Conservation (phyloP, 2,888 invertebrate genomes). For the Syritta pipiens region DNA sequence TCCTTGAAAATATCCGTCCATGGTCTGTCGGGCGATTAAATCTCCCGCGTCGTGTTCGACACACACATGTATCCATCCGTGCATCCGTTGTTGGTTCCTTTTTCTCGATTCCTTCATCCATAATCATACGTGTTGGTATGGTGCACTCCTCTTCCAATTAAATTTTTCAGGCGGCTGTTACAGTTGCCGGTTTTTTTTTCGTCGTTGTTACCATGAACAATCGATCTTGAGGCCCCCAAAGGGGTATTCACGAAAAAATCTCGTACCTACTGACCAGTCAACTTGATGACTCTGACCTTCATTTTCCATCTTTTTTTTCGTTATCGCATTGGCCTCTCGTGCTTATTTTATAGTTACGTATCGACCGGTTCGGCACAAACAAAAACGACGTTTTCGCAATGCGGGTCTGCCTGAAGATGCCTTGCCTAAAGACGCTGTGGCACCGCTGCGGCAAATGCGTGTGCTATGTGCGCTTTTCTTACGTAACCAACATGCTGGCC, state of each 20-base stretch:
- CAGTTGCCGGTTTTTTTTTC: too few relatives aligned
- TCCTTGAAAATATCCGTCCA: slow-evolving; percentile 5
- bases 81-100: too few relatives aligned
- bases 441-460: slow-evolving; percentile 22
- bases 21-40: not conserved
- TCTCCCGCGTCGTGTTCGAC: not conserved
- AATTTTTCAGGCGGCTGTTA: slow-evolving; percentile 15
- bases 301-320: slow-evolving; percentile 44
- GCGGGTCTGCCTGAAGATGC: slow-evolving; percentile 28
- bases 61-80: too few relatives aligned
- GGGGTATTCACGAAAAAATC: slow-evolving; percentile 19
- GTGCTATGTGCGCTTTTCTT: slow-evolving; percentile 32
- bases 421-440: slow-evolving; percentile 11
- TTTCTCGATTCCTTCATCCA: not conserved
- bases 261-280: slow-evolving; percentile 33
- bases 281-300: slow-evolving; percentile 64
- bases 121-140: slow-evolving; percentile 27
- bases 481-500: slow-evolving; percentile 25
- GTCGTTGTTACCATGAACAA: slow-evolving; percentile 16
- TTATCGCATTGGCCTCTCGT: slow-evolving; percentile 10
- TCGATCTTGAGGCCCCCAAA: slow-evolving; percentile 18
- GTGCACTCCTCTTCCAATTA: slow-evolving; percentile 6
- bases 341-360: slow-evolving; percentile 12
- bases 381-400: slow-evolving; percentile 52
- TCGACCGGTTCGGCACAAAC: slow-evolving; percentile 5